Conservation (phyloP, 2,113 vertebrate genomes). For the Melanerpes aurifrons region DNA sequence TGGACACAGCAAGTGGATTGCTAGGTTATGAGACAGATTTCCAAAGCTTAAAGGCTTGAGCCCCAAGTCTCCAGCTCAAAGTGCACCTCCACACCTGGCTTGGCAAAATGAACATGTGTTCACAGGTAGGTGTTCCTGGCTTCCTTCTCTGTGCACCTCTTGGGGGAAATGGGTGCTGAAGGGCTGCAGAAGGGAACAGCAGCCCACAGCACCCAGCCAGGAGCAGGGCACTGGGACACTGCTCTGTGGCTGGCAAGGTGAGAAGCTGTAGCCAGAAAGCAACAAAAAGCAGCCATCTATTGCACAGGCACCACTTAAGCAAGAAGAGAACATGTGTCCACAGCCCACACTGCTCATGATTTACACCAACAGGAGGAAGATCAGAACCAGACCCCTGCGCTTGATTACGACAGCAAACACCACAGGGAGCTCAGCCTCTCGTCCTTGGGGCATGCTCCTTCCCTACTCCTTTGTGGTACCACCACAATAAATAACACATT, state of each 20-base stretch:
- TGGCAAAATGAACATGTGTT: neutral
- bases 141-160: neutral
- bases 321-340: neutral
- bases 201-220: neutral
- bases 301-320: neutral
- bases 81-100: neutral
- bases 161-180: neutral
- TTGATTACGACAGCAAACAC: neutral
- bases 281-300: neutral
- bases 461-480: constrained; percentile 3
- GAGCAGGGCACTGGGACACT: fast-evolving
- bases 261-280: neutral
- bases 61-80: neutral
- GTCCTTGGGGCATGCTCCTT: neutral
- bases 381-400: neutral
- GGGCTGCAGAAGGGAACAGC: neutral
- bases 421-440: neutral
- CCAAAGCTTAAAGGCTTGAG: neutral
- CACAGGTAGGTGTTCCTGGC: neutral
- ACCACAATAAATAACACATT: constrained; percentile 52
- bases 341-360: neutral
- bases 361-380: neutral
- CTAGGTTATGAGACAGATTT: neutral
- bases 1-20: neutral
- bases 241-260: neutral